Conservation (phyloP, 1,140 invertebrate species). For the Pygmarrhopalites habei region DNA sequence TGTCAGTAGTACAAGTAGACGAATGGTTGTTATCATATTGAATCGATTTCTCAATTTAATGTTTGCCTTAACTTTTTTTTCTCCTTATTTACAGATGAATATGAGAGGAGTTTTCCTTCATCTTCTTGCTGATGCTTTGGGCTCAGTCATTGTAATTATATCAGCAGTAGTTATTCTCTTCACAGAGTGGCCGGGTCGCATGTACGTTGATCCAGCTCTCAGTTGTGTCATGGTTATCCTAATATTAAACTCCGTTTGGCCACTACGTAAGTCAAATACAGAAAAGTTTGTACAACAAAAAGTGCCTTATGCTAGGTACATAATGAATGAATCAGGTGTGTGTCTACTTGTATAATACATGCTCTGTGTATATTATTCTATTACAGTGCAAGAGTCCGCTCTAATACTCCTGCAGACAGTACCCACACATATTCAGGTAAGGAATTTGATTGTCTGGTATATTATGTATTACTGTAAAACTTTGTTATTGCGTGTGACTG, state of each 20-base stretch:
- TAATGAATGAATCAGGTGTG: constrained; percentile 45
- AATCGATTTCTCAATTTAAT: too few relatives aligned
- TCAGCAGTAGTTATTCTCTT: constrained; percentile 84
- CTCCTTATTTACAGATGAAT: constrained; percentile 72
- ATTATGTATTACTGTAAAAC: neutral
- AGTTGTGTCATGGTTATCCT: constrained; percentile 73
- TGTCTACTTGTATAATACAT: too few relatives aligned
- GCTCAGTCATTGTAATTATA: constrained; percentile 91
- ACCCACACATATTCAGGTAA: constrained; percentile 43
- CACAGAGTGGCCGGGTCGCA: constrained; percentile 59
- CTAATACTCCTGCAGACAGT: constrained; percentile 49
- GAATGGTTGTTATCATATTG: too few relatives aligned
- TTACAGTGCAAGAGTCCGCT: constrained; percentile 42
- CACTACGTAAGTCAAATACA: constrained; percentile 60
- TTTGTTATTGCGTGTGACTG: neutral
- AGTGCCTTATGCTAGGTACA: constrained; percentile 86
- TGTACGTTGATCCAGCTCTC: constrained; percentile 88
- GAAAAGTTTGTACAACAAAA: too few relatives aligned
- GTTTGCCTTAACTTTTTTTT: too few relatives aligned
- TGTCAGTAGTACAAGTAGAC: too few relatives aligned
- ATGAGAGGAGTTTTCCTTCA: constrained; percentile 97
- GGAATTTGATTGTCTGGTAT: neutral
- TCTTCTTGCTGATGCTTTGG: constrained; percentile 83
- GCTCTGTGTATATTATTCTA: too few relatives aligned
- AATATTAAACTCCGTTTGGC: constrained; percentile 77